These are phyloP conservation scores for Oxytorus armatus DNA, from an alignment of 2,888 invertebrate species.

Conservation along the genomic window DNA sequence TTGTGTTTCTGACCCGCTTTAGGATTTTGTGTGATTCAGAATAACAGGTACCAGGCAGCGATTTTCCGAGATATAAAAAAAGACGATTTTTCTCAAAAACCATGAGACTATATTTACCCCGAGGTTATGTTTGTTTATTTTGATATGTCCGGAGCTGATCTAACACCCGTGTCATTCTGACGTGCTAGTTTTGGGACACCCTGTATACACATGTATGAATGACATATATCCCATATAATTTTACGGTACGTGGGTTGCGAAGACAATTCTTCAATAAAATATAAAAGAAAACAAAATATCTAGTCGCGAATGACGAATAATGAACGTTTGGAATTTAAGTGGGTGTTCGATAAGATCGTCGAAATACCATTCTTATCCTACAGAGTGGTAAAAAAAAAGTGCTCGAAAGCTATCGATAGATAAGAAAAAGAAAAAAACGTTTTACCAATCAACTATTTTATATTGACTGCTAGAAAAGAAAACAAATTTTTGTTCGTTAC, in stretches of 20 bases:
- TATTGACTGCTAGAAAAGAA: no score
- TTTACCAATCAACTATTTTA: not conserved
- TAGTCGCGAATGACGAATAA: not conserved
- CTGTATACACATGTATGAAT: not conserved
- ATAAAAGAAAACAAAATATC: not conserved
- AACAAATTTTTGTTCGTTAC: not conserved
- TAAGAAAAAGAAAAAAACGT: slow-evolving; percentile 23
- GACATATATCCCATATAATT: not conserved
- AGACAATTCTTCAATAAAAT: not conserved
- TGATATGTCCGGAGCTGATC: no score
- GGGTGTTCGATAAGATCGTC: slow-evolving; percentile 21
- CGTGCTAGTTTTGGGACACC: no score
- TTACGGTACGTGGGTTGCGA: not conserved
- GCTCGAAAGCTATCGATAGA: slow-evolving; percentile 16
- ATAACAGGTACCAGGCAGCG: no score
- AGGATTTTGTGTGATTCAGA: no score
- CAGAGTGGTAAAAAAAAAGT: not conserved
- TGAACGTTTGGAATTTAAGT: slow-evolving; percentile 9
- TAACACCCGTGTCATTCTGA: no score
- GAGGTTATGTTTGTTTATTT: no score
- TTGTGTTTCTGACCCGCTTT: no score
- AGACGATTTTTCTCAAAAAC: no score
- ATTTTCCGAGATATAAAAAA: no score
- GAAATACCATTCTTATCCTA: slow-evolving; percentile 32
- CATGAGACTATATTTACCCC: no score